Evolutionary conservation across 2,888 invertebrate genomes (phyloP).

Genomic region (Drosophila melanosoma): DNA sequence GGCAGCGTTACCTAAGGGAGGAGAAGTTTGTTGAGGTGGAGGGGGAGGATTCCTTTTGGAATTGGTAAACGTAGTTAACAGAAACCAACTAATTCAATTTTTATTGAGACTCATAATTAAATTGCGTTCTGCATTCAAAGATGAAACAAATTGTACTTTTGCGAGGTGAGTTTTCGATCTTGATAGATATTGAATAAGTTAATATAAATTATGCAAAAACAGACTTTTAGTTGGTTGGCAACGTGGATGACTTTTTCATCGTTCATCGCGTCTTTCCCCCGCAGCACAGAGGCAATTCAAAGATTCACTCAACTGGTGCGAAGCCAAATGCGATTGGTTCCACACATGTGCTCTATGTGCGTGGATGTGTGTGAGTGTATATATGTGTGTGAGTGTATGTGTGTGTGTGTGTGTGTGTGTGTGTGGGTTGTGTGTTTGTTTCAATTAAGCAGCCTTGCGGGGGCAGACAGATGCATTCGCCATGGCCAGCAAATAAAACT

Average conservation of each 20-base stretch:
- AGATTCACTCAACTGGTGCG: slow-evolving; percentile 66
- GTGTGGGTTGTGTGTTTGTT: slow-evolving; percentile 50
- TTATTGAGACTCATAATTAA: neutral
- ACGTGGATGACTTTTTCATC: neutral
- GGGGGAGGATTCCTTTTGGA: neutral
- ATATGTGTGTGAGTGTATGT: slow-evolving; percentile 7
- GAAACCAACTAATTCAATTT: neutral
- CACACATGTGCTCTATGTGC: slow-evolving; percentile 48
- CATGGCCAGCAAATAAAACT: slow-evolving; percentile 80
- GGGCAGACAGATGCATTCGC: slow-evolving; percentile 46
- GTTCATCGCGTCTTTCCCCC: neutral
- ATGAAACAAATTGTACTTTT: neutral
- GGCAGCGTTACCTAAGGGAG: neutral
- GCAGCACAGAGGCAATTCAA: slow-evolving; percentile 28
- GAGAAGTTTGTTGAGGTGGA: neutral
- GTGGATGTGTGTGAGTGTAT: slow-evolving; percentile 4
- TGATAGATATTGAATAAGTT: neutral
- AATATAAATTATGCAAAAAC: neutral
- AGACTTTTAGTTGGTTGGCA: neutral
- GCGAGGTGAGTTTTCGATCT: neutral
- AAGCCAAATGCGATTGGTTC: slow-evolving; percentile 73
- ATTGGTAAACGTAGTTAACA: slow-evolving; percentile 9
- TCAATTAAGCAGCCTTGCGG: slow-evolving; percentile 59
- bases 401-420: slow-evolving; percentile 8
- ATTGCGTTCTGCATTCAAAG: neutral